Conservation (phyloP, 2,113 vertebrate species). For the Zapus hudsonius region DNA sequence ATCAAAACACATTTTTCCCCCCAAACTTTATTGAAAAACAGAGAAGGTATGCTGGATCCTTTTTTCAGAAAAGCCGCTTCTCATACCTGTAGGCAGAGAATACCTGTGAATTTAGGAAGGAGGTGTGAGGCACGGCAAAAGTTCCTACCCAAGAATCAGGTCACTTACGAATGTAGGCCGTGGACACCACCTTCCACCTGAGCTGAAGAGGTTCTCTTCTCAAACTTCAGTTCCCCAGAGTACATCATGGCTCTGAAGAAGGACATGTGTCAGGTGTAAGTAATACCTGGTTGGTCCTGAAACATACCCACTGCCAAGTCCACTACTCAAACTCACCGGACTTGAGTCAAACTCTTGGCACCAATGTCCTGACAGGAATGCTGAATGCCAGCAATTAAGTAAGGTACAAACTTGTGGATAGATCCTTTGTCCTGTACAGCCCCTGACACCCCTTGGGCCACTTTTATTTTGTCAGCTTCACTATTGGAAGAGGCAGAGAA, state of each 20-base stretch:
- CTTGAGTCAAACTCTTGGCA: slow-evolving; percentile 95
- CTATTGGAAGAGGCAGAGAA: slow-evolving; percentile 83
- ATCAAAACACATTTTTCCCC: slow-evolving; percentile 24
- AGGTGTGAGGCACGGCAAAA: background rate
- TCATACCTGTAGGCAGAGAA: slow-evolving; percentile 90
- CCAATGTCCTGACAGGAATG: slow-evolving; percentile 99
- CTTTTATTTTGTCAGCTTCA: slow-evolving; percentile 98
- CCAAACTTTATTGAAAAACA: slow-evolving; percentile 79
- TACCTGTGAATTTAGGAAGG: slow-evolving; percentile 17
- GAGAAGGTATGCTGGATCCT: background rate
- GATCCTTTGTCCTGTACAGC: slow-evolving; percentile 99
- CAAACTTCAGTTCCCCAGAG: slow-evolving; percentile 97
- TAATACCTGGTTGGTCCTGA: background rate
- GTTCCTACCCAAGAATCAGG: background rate
- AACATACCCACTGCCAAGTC: background rate
- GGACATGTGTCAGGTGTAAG: background rate
- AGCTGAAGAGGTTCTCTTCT: slow-evolving; percentile 95
- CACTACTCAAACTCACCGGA: slow-evolving; percentile 87
- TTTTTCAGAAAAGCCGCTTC: slow-evolving; percentile 95
- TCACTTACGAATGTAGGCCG: slow-evolving; percentile 94
- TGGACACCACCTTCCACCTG: slow-evolving; percentile 98
- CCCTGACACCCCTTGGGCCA: slow-evolving; percentile 97
- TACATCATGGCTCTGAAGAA: slow-evolving; percentile 97
- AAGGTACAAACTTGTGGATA: slow-evolving; percentile 98
- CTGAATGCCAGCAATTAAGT: slow-evolving; percentile 96